Conservation (phyloP, 2,888 invertebrate species). For the Pardosa pseudoannulata region DNA sequence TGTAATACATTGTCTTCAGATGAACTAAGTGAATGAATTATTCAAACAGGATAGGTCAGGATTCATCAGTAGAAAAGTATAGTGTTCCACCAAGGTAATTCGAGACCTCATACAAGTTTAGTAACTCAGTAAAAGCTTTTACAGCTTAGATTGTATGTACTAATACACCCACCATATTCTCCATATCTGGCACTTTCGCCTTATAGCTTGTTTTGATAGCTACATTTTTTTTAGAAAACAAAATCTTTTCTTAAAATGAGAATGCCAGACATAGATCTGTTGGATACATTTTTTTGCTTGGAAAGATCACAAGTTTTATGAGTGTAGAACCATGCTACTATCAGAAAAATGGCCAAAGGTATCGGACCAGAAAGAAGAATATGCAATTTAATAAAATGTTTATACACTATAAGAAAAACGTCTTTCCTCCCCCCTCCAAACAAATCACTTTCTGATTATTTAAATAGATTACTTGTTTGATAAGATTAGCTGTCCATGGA, state of each 20-base stretch:
- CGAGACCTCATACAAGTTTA: conserved; percentile 36
- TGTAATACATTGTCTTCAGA: conserved; percentile 36
- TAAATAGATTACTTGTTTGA: too few relatives aligned
- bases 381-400: conserved; percentile 22
- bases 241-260: conserved; percentile 1
- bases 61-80: conserved; percentile 17
- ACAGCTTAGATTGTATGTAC: neutral
- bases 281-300: neutral
- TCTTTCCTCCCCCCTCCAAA: too few relatives aligned
- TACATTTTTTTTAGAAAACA: conserved; percentile 2
- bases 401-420: conserved; percentile 5
- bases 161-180: conserved; percentile 71
- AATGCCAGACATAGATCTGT: neutral
- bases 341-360: too few relatives aligned
- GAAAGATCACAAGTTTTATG: neutral
- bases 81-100: conserved; percentile 65
- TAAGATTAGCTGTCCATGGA: too few relatives aligned
- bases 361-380: neutral
- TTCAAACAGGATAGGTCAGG: conserved; percentile 38
- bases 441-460: too few relatives aligned
- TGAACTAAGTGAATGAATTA: conserved; percentile 43
- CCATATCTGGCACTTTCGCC: conserved; percentile 68
- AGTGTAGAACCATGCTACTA: neutral
- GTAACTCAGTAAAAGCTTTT: neutral
- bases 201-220: neutral